phyloP scores from a whole-genome alignment of 2,888 invertebrate species.

The Trichogramma dendrolimi region DNA sequence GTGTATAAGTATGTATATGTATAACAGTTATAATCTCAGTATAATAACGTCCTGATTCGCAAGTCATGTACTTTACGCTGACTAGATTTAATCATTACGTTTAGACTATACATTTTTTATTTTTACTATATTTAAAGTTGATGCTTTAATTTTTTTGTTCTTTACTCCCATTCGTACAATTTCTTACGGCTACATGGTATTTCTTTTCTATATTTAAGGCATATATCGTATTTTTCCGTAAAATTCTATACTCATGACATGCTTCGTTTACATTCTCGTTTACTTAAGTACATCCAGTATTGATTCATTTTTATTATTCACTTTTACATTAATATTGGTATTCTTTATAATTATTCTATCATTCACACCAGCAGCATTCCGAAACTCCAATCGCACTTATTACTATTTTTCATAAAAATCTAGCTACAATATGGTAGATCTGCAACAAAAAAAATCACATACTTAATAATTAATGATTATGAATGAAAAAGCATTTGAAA shows the following conservation, averaged over 20 bases:
- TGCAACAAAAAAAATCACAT: slow-evolving; percentile 19
- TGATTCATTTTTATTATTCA: neutral
- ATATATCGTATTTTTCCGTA: too few relatives aligned
- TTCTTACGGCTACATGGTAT: neutral
- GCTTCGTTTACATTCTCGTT: slow-evolving; percentile 2
- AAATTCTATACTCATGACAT: slow-evolving; percentile 3
- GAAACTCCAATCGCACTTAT: slow-evolving; percentile 10
- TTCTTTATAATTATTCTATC: slow-evolving; percentile 4
- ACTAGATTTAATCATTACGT: slow-evolving; percentile 14
- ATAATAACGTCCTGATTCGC: slow-evolving; percentile 10
- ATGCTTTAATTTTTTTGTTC: slow-evolving; percentile 15
- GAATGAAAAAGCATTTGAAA: neutral
- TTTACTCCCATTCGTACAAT: slow-evolving; percentile 3
- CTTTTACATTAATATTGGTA: slow-evolving; percentile 1
- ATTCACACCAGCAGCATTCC: slow-evolving; percentile 15
- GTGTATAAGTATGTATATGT: slow-evolving; percentile 21
- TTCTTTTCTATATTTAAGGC: neutral
- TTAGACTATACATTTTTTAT: neutral
- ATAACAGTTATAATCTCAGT: slow-evolving; percentile 22
- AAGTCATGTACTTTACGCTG: slow-evolving; percentile 5
- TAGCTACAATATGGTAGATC: slow-evolving; percentile 7
- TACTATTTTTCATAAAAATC: slow-evolving; percentile 17
- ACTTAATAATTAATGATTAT: neutral
- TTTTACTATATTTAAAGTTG: slow-evolving; percentile 22
- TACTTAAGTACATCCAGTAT: neutral